These are phyloP conservation scores for Portevinia maculata DNA, from an alignment of 2,888 invertebrate species.

Conservation along the genomic window DNA sequence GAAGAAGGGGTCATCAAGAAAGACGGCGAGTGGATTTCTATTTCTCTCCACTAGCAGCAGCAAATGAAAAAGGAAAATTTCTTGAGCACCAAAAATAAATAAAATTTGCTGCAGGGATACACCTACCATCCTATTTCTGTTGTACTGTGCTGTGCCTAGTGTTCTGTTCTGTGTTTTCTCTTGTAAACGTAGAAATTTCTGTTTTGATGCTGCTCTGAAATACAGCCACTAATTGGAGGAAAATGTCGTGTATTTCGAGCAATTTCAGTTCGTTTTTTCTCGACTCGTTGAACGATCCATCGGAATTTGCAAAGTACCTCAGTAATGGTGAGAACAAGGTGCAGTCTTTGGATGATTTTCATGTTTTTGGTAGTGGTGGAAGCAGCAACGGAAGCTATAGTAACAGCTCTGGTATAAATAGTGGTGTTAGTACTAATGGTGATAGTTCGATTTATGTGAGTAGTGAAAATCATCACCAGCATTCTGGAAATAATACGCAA, in stretches of 20 bases:
- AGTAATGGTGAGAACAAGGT: constrained; percentile 82
- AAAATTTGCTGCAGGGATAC: constrained; percentile 58
- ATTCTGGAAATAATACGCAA: constrained; percentile 51
- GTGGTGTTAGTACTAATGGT: constrained; percentile 56
- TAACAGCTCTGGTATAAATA: constrained; percentile 58
- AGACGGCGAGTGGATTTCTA: constrained; percentile 73
- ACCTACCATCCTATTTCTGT: constrained; percentile 56
- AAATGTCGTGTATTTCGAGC: constrained; percentile 83
- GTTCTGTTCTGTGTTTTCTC: constrained; percentile 40
- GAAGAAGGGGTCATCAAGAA: constrained; percentile 73
- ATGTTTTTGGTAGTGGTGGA: constrained; percentile 78
- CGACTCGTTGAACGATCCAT: constrained; percentile 82
- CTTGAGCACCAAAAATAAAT: constrained; percentile 65
- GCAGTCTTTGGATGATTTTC: constrained; percentile 82
- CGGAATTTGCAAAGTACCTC: constrained; percentile 82
- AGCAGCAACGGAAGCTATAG: constrained; percentile 71
- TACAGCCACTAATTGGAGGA: constrained; percentile 47
- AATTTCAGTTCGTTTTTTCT: constrained; percentile 83
- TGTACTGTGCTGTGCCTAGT: constrained; percentile 19
- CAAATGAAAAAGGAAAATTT: constrained; percentile 62
- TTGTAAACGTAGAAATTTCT: constrained; percentile 26
- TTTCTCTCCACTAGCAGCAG: constrained; percentile 49
- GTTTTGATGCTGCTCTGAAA: constrained; percentile 63
- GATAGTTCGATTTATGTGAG: constrained; percentile 54
- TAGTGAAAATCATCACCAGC: constrained; percentile 67